A percentile compares a stretch with the other conserved stretches of the same genome.
phyloP scores from a whole-genome alignment of 2,113 vertebrate species.

The Xenopus tropicalis region UCB_Xtro_10.0 CM004444.2:104023501-104024000 shows the following conservation, averaged over 20 bases:
- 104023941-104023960: not conserved
- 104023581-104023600: too few species aligned
- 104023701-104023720: constrained; percentile 12
- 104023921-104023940: not conserved
- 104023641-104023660: too few species aligned
- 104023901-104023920: constrained; percentile 35
- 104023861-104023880: constrained; percentile 30
- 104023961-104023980: too few species aligned
- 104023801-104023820: constrained; percentile 30
- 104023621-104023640: too few species aligned
- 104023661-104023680: too few species aligned
- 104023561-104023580: too few species aligned
- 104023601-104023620: too few species aligned
- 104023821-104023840: constrained; percentile 28
- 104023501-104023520: too few species aligned
- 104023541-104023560: too few species aligned
- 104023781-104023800: constrained; percentile 40
- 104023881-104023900: constrained; percentile 34
- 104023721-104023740: constrained; percentile 21
- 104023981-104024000: too few species aligned
- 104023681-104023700: not conserved
- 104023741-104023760: constrained; percentile 27
- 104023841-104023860: constrained; percentile 33
- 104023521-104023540: too few species aligned
- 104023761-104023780: constrained; percentile 29